Conservation (phyloP, 2,888 invertebrate genomes). For the Macroteleia sp. region DNA sequence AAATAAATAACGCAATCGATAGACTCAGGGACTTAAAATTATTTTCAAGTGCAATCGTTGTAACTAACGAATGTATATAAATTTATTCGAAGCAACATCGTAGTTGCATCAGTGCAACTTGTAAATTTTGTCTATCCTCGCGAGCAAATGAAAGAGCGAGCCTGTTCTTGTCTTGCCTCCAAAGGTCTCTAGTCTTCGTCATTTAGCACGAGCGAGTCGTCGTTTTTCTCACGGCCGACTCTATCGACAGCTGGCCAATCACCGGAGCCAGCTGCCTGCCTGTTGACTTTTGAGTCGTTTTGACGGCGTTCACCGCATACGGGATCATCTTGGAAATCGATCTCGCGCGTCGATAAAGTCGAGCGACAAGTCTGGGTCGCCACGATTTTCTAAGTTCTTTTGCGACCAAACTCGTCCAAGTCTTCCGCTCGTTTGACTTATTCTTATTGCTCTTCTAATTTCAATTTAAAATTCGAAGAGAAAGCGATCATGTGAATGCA, state of each 20-base stretch:
- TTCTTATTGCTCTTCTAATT: too few relatives aligned
- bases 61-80: constrained; percentile 5
- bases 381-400: too few relatives aligned
- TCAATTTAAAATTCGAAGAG: too few relatives aligned
- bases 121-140: constrained; percentile 2
- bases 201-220: neutral
- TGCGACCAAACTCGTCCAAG: too few relatives aligned
- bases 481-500: too few relatives aligned
- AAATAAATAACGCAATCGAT: too few relatives aligned
- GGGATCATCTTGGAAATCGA: constrained; percentile 30
- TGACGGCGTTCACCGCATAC: constrained; percentile 17
- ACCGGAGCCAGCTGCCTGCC: constrained; percentile 76
- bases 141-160: neutral
- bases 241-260: constrained; percentile 81
- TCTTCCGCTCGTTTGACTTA: too few relatives aligned
- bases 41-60: neutral
- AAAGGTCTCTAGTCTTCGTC: too few relatives aligned
- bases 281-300: constrained; percentile 39
- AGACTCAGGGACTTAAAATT: too few relatives aligned
- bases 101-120: constrained; percentile 13
- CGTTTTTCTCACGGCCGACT: constrained; percentile 79
- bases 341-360: too few relatives aligned
- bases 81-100: neutral
- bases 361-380: constrained; percentile 28
- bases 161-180: constrained; percentile 15